Percentiles rank a stretch among this genome's conserved stretches.
phyloP scores from a whole-genome alignment of 1,140 invertebrate genomes.

The Antheraea mylitta region DNA sequence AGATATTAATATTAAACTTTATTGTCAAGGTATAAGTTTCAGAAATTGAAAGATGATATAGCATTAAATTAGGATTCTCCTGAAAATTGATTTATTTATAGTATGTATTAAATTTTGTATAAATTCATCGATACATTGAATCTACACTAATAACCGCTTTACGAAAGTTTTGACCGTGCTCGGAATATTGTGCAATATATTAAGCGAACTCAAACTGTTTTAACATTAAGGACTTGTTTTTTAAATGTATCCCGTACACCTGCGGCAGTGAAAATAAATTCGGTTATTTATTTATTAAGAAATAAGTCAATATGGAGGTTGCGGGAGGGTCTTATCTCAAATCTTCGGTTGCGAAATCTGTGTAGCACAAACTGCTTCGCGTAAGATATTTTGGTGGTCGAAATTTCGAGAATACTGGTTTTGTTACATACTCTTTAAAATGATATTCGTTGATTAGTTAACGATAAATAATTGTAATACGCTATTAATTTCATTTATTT shows the following conservation, averaged over 20 bases:
- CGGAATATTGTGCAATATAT: constrained; percentile 44
- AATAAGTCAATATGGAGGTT: constrained; percentile 38
- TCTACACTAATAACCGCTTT: constrained; percentile 28
- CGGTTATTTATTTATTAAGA: constrained; percentile 38
- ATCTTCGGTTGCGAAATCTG: constrained; percentile 36
- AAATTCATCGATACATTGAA: neutral
- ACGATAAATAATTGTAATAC: neutral
- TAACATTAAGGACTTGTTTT: constrained; percentile 32
- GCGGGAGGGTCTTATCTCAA: constrained; percentile 30
- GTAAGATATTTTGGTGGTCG: constrained; percentile 14
- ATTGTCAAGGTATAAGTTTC: too few relatives aligned
- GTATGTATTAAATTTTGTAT: neutral
- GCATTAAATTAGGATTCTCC: too few relatives aligned
- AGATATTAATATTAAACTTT: too few relatives aligned
- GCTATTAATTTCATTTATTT: neutral
- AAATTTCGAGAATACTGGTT: constrained; percentile 4
- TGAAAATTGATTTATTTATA: too few relatives aligned
- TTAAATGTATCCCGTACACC: constrained; percentile 35
- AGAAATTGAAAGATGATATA: too few relatives aligned
- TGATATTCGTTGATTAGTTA: neutral
- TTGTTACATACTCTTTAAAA: neutral
- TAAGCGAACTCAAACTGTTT: constrained; percentile 13
- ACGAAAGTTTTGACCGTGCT: constrained; percentile 59
- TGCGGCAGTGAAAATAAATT: constrained; percentile 33
- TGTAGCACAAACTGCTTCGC: constrained; percentile 19